Conservation (phyloP, 2,888 invertebrate genomes). For the Eudasyphora cyanicolor region DNA sequence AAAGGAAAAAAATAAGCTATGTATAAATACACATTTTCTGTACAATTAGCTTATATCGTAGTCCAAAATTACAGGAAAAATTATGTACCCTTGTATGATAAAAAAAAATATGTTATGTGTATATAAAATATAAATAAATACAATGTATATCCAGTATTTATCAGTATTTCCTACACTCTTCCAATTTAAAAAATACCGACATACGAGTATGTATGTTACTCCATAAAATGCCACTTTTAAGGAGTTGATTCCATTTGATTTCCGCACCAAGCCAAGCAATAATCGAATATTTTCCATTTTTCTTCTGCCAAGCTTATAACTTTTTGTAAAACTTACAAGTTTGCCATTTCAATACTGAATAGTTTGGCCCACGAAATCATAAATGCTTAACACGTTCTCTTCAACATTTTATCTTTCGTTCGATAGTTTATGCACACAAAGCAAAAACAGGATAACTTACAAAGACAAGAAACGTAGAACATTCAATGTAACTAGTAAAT, state of each 20-base stretch:
- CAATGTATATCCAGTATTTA: too few species aligned
- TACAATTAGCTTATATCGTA: too few species aligned
- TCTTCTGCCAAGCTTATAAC: background rate
- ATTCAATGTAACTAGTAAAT: slow-evolving; percentile 14
- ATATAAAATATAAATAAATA: too few species aligned
- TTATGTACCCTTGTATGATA: too few species aligned
- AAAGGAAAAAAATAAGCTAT: too few species aligned
- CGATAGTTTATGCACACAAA: slow-evolving; percentile 55
- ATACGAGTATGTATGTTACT: too few species aligned
- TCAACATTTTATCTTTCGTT: slow-evolving; percentile 15
- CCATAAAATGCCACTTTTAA: background rate
- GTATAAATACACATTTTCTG: too few species aligned
- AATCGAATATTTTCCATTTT: background rate
- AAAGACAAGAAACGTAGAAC: background rate
- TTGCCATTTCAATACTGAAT: background rate
- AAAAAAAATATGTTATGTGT: too few species aligned
- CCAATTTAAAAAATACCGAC: too few species aligned
- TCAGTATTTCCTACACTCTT: too few species aligned
- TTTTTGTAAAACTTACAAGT: background rate
- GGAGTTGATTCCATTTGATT: background rate
- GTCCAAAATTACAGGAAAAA: too few species aligned
- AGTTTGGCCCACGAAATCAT: background rate
- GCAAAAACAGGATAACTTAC: slow-evolving; percentile 11
- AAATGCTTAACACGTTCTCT: slow-evolving; percentile 55
- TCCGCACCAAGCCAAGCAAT: background rate